A percentile compares a stretch with the other conserved stretches of the same genome.
Evolutionary conservation across 2,797 vertebrate species (phyloP).

Genomic region (Oreochromis grahami): DNA sequence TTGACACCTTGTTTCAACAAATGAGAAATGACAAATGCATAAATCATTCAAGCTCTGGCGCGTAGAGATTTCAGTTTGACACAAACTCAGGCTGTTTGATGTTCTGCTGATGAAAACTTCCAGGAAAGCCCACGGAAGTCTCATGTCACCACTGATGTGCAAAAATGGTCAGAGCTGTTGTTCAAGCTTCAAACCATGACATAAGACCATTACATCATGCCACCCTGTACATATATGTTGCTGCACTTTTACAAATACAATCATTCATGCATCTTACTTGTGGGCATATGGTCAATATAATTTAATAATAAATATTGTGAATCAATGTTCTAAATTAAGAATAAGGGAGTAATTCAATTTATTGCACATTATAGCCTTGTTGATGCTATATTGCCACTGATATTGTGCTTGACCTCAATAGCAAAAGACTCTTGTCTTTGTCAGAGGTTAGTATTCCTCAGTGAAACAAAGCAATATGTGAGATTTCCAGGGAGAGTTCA

Average conservation of each 20-base stretch:
- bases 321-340: background rate
- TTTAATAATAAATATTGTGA: background rate
- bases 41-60: slow-evolving; percentile 76
- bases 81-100: slow-evolving; percentile 53
- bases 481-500: slow-evolving; percentile 41
- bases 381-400: background rate
- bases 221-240: background rate
- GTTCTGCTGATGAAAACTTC: slow-evolving; percentile 57
- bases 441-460: slow-evolving; percentile 39
- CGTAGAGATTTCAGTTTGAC: slow-evolving; percentile 62
- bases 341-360: slow-evolving; percentile 2
- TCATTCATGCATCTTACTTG: background rate
- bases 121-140: slow-evolving; percentile 1
- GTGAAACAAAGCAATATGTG: slow-evolving; percentile 47
- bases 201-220: background rate
- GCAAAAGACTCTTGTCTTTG: background rate
- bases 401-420: slow-evolving; percentile 33
- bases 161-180: slow-evolving; percentile 6
- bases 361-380: background rate
- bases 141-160: slow-evolving; percentile 16
- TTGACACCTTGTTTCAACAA: slow-evolving; percentile 77
- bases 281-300: background rate
- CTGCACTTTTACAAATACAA: background rate
- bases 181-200: background rate
- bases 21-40: slow-evolving; percentile 81